phyloP scores from a whole-genome alignment of 2,113 vertebrate species.

The Hippocampus zosterae region DNA sequence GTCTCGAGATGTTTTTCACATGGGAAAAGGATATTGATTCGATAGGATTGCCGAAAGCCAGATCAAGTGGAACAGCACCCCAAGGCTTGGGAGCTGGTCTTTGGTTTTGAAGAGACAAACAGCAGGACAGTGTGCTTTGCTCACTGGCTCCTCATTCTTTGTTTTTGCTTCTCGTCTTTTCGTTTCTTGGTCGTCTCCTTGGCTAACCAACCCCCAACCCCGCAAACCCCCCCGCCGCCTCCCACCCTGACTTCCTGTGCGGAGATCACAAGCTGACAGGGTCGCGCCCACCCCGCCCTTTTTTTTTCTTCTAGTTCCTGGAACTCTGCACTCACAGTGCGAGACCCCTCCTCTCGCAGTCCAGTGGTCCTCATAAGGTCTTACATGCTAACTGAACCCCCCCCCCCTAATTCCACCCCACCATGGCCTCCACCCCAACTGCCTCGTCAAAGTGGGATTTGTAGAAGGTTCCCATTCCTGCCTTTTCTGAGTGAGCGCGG shows the following conservation, averaged over 20 bases:
- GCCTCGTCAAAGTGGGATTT: constrained; percentile 44
- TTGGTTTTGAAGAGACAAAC: too few species aligned
- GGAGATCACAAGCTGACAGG: constrained; percentile 54
- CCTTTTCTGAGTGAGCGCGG: constrained; percentile 20
- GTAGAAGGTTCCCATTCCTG: constrained; percentile 20
- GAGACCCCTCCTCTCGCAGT: constrained; percentile 25
- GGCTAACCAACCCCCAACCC: background rate
- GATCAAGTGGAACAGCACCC: too few species aligned
- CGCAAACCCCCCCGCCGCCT: constrained; percentile 17
- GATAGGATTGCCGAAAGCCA: too few species aligned
- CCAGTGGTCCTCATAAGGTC: constrained; percentile 22
- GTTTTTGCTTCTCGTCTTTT: background rate
- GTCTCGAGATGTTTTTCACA: too few species aligned
- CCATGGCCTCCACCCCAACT: constrained; percentile 2
- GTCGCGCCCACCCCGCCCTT: constrained; percentile 74
- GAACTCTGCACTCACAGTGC: constrained; percentile 46
- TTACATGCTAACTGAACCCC: constrained; percentile 16
- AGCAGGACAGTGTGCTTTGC: background rate
- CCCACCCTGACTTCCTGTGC: constrained; percentile 66
- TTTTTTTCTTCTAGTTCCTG: constrained; percentile 59
- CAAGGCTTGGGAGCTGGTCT: too few species aligned
- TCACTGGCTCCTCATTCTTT: background rate
- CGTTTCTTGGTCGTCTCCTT: background rate
- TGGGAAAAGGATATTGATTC: too few species aligned
- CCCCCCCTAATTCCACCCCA: constrained; percentile 4